phyloP scores from a whole-genome alignment of 1,140 invertebrate genomes.

The Gryllus bimaculatus region DNA sequence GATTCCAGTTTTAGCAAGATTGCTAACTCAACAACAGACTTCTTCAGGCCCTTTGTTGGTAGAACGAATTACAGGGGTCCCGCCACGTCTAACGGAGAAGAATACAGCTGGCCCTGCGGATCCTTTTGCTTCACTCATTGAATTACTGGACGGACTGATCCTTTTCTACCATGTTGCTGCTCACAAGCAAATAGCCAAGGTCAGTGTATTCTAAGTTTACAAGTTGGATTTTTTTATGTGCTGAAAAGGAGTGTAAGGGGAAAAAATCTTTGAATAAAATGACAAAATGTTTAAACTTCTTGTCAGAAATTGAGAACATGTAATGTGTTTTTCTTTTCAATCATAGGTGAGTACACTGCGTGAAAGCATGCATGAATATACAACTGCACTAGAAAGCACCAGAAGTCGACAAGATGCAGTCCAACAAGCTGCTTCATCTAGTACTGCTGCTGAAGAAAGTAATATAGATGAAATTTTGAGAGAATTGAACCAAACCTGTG shows the following conservation, averaged over 20 bases:
- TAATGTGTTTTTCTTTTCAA: background rate
- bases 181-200: constrained; percentile 61
- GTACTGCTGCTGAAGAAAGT: constrained; percentile 25
- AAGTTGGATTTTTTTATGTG: background rate
- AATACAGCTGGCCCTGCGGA: constrained; percentile 34
- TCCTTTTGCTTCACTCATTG: constrained; percentile 38
- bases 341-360: constrained; percentile 33
- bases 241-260: too few relatives aligned
- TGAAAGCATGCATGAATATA: constrained; percentile 48
- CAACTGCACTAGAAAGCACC: constrained; percentile 41
- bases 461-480: constrained; percentile 32
- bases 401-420: constrained; percentile 36
- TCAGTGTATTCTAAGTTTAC: constrained; percentile 29
- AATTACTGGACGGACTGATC: constrained; percentile 57
- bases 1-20: constrained; percentile 9
- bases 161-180: constrained; percentile 57
- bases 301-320: too few relatives aligned
- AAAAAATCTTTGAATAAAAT: too few relatives aligned
- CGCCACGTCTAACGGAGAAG: background rate
- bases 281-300: too few relatives aligned
- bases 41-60: constrained; percentile 8
- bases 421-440: constrained; percentile 21
- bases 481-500: constrained; percentile 38
- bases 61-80: background rate
- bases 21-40: constrained; percentile 14